Conservation (phyloP, 2,797 vertebrate species). For the Petrocephalus schoutedeni region DNA sequence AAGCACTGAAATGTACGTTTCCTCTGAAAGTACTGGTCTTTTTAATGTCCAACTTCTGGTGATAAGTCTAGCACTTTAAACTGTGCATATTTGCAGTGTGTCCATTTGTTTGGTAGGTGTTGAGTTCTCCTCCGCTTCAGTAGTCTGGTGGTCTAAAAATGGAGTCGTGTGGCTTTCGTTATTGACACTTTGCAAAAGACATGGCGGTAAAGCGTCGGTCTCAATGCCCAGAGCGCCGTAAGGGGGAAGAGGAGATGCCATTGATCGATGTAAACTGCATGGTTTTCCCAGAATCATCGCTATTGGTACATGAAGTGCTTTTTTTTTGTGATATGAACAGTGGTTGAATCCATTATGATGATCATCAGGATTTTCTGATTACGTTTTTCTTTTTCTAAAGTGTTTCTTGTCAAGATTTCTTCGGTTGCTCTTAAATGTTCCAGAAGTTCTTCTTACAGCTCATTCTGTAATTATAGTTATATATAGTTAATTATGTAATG, state of each 20-base stretch:
- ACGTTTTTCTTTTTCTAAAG: background rate
- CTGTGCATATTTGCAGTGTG: background rate
- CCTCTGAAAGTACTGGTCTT: background rate
- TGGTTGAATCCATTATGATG: background rate
- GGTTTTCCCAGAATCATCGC: constrained; percentile 11
- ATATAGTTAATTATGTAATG: background rate
- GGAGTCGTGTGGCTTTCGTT: background rate
- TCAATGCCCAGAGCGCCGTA: background rate
- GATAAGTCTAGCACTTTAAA: background rate
- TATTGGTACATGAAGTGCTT: background rate
- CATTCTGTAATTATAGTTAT: background rate
- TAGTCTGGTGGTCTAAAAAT: background rate
- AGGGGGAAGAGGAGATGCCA: background rate
- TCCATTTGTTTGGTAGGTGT: background rate
- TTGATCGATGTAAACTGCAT: background rate
- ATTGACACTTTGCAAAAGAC: background rate
- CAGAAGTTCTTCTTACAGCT: background rate
- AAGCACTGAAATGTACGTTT: background rate
- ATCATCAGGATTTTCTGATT: background rate
- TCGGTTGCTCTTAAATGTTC: background rate
- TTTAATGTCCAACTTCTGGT: background rate
- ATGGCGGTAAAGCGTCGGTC: background rate
- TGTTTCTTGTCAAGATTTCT: background rate
- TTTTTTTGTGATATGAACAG: background rate
- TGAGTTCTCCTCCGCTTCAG: background rate